Percentiles rank a stretch among this genome's conserved stretches.
Evolutionary conservation across 1,140 invertebrate species (phyloP).

Genomic region (Drosophila sucinea): DNA sequence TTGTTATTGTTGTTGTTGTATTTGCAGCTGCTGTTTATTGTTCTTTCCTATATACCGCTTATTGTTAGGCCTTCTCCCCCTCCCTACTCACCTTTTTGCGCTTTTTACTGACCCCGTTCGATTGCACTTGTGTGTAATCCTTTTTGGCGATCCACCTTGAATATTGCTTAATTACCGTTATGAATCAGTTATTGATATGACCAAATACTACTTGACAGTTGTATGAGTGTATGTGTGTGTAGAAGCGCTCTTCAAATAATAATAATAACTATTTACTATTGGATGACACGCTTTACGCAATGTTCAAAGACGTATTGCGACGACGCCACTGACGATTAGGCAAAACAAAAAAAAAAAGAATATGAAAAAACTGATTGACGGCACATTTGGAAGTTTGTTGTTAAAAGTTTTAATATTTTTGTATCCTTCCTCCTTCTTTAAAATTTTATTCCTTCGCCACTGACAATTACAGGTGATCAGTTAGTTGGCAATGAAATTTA

Average conservation of each 20-base stretch:
- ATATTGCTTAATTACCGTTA: conserved; percentile 9
- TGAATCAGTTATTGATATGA: conserved; percentile 4
- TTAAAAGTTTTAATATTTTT: too few species aligned
- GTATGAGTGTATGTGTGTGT: conserved; percentile 9
- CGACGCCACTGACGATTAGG: not conserved
- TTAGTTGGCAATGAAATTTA: too few species aligned
- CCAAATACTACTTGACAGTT: not conserved
- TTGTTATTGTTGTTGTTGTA: not conserved
- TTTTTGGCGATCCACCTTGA: conserved; percentile 6
- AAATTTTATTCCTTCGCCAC: too few species aligned
- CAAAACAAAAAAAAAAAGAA: not conserved
- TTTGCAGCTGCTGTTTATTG: conserved; percentile 12
- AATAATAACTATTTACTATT: conserved; percentile 4
- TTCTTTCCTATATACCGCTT: not conserved
- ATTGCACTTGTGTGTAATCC: conserved; percentile 41
- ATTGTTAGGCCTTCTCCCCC: not conserved
- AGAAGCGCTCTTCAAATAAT: not conserved
- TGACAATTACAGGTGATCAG: too few species aligned
- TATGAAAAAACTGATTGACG: not conserved
- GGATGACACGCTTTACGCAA: conserved; percentile 1
- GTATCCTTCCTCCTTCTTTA: too few species aligned
- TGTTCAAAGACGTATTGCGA: not conserved
- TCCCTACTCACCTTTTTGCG: too few species aligned
- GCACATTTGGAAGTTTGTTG: not conserved
- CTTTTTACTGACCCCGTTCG: not conserved